Evolutionary conservation across 2,113 vertebrate genomes (phyloP).

Genomic region (Myanophis thanlyinensis): DNA sequence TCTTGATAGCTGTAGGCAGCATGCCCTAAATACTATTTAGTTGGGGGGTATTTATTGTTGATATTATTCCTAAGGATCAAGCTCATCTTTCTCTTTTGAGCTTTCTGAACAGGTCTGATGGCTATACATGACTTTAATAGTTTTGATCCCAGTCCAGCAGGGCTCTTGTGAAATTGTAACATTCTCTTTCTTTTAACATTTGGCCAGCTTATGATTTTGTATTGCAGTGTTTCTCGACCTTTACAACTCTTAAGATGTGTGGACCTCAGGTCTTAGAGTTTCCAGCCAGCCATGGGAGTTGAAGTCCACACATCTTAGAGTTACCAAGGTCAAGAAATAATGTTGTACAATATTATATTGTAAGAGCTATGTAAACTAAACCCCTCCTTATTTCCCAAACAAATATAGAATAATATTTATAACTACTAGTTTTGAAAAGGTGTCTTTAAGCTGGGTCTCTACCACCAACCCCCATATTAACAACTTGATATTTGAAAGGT

Average conservation of each 20-base stretch:
- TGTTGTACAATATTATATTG: neutral
- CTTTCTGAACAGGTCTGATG: neutral
- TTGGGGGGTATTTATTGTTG: neutral
- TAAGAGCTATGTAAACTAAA: constrained; percentile 6
- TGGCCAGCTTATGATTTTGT: neutral
- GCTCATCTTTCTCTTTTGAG: neutral
- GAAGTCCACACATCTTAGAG: neutral
- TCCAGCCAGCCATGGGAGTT: neutral
- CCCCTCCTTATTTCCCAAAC: neutral
- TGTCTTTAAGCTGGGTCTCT: neutral
- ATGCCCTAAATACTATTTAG: neutral
- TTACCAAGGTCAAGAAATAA: neutral
- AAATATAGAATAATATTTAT: neutral
- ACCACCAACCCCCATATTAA: neutral
- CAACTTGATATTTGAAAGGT: neutral
- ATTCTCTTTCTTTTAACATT: neutral
- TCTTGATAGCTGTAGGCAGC: neutral
- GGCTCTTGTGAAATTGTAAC: neutral
- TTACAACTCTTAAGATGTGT: neutral
- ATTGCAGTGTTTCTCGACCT: neutral
- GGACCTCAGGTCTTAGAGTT: neutral
- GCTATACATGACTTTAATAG: neutral
- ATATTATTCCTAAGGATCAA: neutral
- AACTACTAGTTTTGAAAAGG: neutral
- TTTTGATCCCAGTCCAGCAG: neutral